A percentile compares a stretch with the other conserved stretches of the same genome.
phyloP scores from a whole-genome alignment of 64 coral and sea anemone genomes.

The Pachyseris speciosa region DNA sequence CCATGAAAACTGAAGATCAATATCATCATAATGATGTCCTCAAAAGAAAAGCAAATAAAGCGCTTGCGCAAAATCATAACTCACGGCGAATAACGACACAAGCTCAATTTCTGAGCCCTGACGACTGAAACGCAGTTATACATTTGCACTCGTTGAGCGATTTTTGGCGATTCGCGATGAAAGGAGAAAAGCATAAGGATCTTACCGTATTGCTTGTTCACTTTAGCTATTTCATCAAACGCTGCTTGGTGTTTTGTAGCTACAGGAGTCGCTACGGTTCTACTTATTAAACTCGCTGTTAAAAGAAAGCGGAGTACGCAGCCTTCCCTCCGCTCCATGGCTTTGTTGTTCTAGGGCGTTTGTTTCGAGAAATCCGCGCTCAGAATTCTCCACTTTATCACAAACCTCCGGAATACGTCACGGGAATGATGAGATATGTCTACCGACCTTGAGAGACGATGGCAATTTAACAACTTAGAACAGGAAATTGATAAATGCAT shows the following conservation, averaged over 20 bases:
- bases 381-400: slow-evolving; percentile 22
- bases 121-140: too few relatives aligned
- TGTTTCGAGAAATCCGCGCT: slow-evolving; percentile 7
- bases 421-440: slow-evolving; percentile 18
- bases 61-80: neutral
- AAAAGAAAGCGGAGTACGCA: neutral
- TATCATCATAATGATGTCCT: neutral
- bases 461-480: slow-evolving; percentile 24
- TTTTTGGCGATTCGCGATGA: neutral
- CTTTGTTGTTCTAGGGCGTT: neutral
- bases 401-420: slow-evolving; percentile 19
- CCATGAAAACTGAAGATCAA: too few relatives aligned
- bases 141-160: neutral
- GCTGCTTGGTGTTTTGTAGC: neutral
- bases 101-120: too few relatives aligned
- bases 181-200: neutral
- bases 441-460: neutral
- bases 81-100: neutral
- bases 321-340: neutral
- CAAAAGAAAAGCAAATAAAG: neutral
- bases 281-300: neutral
- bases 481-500: slow-evolving; percentile 38
- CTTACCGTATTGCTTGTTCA: slow-evolving; percentile 24
- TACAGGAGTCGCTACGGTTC: slow-evolving; percentile 8
- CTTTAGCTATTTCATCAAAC: slow-evolving; percentile 37